Base-by-base conservation (phyloP, 2,888 invertebrate species). In the Agrilus mali region DNA sequence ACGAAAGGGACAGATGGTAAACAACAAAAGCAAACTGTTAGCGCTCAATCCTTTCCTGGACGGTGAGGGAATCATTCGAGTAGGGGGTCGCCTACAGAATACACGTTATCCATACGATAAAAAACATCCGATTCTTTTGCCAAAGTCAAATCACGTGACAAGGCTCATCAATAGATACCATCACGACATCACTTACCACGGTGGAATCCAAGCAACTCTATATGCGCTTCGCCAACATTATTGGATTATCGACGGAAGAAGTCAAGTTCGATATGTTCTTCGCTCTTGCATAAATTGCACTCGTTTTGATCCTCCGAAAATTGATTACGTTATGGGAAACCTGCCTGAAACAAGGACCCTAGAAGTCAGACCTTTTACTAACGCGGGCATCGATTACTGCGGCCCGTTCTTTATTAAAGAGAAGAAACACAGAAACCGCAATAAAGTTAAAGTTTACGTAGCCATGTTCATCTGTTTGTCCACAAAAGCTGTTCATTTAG, bases 391-490 rank as follows among this genome's bases (percentile, higher is more conserved):
- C 1, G 57, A 59, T 41, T 57, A 50, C 45, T 53, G 49, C 15
- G 58, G 58, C 2, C 54, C 57, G 2, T 48, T 55, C 37, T 40
- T 43, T 10, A 38, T 56, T 13, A 41, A 47, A 16, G 47, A 50
- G 37, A 41, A 44, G n/a, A 49, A 45, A 31, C 33, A 39, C 27
- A 38, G 55, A 31, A 48, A 49, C 33, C 37, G 45, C 2, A 43
- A 33, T 1, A 33, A 32, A 36, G 14, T 40, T 13, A 43, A 50
- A 40, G 7, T 47, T 32, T 47, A 44, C 22, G 7, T 45, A 14
- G 42, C 48, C 2, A 13, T 56, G 8, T 57, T 56, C 31, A 45
- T 57, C 4, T 59, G 56, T 38, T 40, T 57, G 3, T 41, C 50
- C 1, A 51, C 52, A 1, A 57, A 55, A 44, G 58, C 58, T 2